Evolutionary conservation across 1,140 invertebrate species (phyloP).

Genomic region (Drosophila mojavensis): DNA sequence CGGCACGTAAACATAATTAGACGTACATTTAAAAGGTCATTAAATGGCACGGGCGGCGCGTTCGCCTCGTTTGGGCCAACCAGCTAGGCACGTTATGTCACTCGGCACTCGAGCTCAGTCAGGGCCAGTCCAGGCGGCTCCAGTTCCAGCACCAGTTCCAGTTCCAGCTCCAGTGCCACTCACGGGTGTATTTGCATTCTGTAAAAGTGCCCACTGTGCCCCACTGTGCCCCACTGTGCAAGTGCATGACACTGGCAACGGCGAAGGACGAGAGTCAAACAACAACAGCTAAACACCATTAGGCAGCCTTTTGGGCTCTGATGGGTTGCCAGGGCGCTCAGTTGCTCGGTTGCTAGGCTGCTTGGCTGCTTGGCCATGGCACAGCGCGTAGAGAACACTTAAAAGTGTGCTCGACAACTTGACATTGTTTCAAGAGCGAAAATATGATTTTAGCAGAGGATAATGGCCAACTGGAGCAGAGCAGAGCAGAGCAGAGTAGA

Average conservation of each 20-base stretch:
- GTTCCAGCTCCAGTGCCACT: constrained; percentile 29
- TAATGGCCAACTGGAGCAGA: constrained; percentile 42
- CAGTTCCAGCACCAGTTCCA: neutral
- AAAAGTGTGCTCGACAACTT: constrained; percentile 70
- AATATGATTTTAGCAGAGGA: constrained; percentile 63
- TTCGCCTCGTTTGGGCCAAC: constrained; percentile 15
- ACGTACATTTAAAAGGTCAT: constrained; percentile 79
- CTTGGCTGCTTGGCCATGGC: constrained; percentile 47
- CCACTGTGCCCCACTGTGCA: constrained; percentile 11
- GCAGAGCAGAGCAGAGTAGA: no score
- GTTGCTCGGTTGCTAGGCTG: neutral
- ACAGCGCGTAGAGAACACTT: constrained; percentile 48
- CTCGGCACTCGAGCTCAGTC: constrained; percentile 32
- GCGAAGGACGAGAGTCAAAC: constrained; percentile 36
- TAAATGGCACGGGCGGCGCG: constrained; percentile 53
- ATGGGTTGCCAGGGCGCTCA: neutral
- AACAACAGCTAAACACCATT: constrained; percentile 76
- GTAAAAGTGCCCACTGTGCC: constrained; percentile 30
- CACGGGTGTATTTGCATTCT: constrained; percentile 69
- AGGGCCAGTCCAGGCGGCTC: constrained; percentile 16
- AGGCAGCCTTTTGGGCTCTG: constrained; percentile 33
- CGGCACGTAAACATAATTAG: constrained; percentile 78
- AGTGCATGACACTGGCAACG: constrained; percentile 61
- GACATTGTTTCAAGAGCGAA: constrained; percentile 77
- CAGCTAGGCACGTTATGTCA: constrained; percentile 37